Evolutionary conservation across 2,797 vertebrate genomes (phyloP), one percentile per base, ranked within the genome.

Genomic region (Petrocephalus sullivani): DNA sequence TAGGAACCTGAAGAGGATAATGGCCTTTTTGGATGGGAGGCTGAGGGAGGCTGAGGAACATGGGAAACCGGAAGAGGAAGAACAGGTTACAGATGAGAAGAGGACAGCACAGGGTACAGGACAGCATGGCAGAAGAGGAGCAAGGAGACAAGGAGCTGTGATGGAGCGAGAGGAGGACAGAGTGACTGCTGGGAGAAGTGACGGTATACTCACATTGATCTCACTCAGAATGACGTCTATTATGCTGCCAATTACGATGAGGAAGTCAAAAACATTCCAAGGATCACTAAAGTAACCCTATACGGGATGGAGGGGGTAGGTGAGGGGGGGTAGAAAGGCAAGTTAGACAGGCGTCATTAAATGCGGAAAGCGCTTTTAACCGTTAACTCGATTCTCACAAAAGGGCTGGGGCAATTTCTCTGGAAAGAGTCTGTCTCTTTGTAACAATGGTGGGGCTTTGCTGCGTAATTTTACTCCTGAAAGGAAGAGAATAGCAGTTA

Each of bases 231-330:
- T 99, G 97, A 99, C 98, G 97, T 99, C 98, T 97, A 99, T 99
- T 96, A 99, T 97, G 98, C 98, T 99, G 97, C 98, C 98, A 98
- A 99, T 99, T 96, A 99, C 98, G 97, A 99, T 99, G 97, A 99
- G 98, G 98, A 99, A 99, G 98, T 99, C 98, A 99, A 99, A 99
- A 96, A 99, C 98, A 99, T 99, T 99, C 98, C 98, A 99, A 96
- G 98, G 98, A 98, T 99, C 98, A 98, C 98, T 99, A 99, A 99
- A 99, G 98, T 99, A 99, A 96, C 98, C 98, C 98, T 99, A 98
- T 96, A 98, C 96, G 96, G 97, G 97, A 97, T 96, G 96, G 94
- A 94, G 94, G 96, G 96, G 96, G 96, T 95, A 96, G 96, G 96
- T 95, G 96, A 94, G 82, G 95, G 96, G 96, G 96, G 89, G 88